Base-by-base conservation (phyloP, 2,113 vertebrate genomes). In the Rostratula benghalensis region DNA sequence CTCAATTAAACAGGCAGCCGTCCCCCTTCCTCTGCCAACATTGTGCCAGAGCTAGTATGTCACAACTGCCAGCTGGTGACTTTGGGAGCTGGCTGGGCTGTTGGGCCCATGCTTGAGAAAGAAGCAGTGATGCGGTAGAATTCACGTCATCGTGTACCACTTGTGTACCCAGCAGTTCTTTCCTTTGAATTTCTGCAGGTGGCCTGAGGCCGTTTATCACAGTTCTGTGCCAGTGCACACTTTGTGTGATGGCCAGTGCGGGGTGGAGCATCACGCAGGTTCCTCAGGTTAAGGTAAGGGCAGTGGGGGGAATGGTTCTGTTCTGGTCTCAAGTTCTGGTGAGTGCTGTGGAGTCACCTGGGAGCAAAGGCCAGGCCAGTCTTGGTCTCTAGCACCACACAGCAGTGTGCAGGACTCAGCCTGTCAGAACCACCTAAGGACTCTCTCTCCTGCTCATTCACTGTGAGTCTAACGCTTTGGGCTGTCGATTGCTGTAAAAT, bases 201-300 rank as follows among this genome's bases (percentile, higher is more conserved):
- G 45, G 3, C 19, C 10, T 18, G 63, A 35, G 59, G 16, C 18
- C 25, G 33, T n/a, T 65, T 3, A 4, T 21, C 43, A 1, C 13
- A 3, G 22, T 8, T 56, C 11, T 3, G 19, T 3, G 4, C 0
- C 2, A 64, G n/a, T 60, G 35, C 37, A 14, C 69, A 46, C 56
- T 35, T 64, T 0, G 1, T 0, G 1, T 33, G 81, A n/a, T 21
- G 74, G 41, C 73, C 76, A 76, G 48, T 0, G 2, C 35, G 22
- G 43, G 39, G 41, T 1, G 68, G 83, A 54, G 15, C 19, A 4
- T 7, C 2, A 0, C 27, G 1, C 7, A 25, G 1, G 3, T 76
- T 30, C 25, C 45, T 28, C 24, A 13, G 14, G 37, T 65, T 5
- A 21, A 43, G 43, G 31, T 10, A 43, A 84, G 77, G 33, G 61